Evolutionary conservation across 2,113 vertebrate genomes (phyloP), one percentile per base, ranked within the genome.

Genomic region (Terrapene triunguis): DNA sequence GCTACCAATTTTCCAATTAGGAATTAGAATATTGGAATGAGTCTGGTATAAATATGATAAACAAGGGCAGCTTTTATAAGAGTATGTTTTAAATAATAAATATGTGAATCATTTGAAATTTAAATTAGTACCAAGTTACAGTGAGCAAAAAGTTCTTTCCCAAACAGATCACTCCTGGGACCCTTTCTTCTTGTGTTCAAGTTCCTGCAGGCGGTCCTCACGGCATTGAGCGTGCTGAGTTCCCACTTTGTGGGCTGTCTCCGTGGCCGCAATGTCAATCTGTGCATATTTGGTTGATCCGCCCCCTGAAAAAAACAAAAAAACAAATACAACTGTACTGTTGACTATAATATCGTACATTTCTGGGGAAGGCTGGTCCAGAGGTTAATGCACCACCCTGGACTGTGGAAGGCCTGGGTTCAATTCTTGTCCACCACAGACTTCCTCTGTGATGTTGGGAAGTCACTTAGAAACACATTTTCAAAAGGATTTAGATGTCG

Each of bases 211-310:
- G 72, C 98, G 98, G 32, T 99, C 98, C 96, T 99, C 97, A 55
- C 98, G 97, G 87, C 98, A 97, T 97, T 98, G 98, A 0, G 98
- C 99, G 0, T 99, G 99, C 97, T 97, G 98, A 1, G 96, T 98
- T 24, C 99, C 99, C 82, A 99, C 99, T 48, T 98, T 98, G 92
- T 99, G 99, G 19, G 99, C 99, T 0, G 98, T 99, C 98, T 99
- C 99, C 0, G 99, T 99, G 90, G 99, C 99, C 4, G 92, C 35
- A 6, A 99, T 98, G 97, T 99, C 98, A 4, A 99, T 99, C 96
- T 99, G 99, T 24, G 98, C 98, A 0, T 99, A 99, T 17, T 98
- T 98, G 35, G 99, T 98, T 24, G 98, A 95, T 7, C 98, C 96
- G 0, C 97, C 96, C 65, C 98, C 99, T 99, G 95, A 6, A 96